Evolutionary conservation across 1,140 invertebrate species (phyloP), one percentile per base, ranked within the genome.

Genomic region (Babylonia areolata): DNA sequence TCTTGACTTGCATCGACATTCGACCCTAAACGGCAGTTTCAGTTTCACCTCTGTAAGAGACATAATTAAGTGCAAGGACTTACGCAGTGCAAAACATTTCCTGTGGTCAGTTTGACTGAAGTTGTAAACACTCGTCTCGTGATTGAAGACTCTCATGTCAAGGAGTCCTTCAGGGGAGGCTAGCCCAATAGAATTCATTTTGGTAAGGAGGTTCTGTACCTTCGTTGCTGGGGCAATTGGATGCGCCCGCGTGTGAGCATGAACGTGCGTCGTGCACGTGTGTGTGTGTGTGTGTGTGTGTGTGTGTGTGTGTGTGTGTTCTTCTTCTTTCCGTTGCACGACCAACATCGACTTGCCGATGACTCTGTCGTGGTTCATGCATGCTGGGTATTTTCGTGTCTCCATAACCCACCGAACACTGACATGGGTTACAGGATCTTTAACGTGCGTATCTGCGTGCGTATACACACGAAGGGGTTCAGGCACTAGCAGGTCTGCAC

Each of bases 101-200:
- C 69, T n/a, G 69, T 17, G 69, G 28, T 20, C 69, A 71, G 28
- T 31, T 28, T n/a, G 12, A 31, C 28, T 28, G 23, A 75, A 75
- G 37, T 39, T 75, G 33, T 64, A 64, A 64, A 64, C 58, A 64
- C 12, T 23, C 28, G 73, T 75, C 73, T 75, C 73, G 73, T 75
- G 73, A 75, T 75, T 35, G 73, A 75, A 3, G 35, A 75, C 73
- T 75, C 73, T 75, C 73, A n/a, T 75, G 73, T 39, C 33, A 37
- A 15, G n/a, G 37, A 75, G 73, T 75, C 33, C 17, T 39, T 15
- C n/a, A 75, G 37, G 73, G 37, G 73, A 75, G 31, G 35, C 17
- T 37, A 75, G 31, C 35, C n/a, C 9, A 6, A 75, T 75, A 51
- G 46, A 51, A 51, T 51, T 51, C 46, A 51, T 12, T 51, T 0